Conservation (phyloP, 53 echinoderm and acorn worm genomes). For the Arbacia lixula region DNA sequence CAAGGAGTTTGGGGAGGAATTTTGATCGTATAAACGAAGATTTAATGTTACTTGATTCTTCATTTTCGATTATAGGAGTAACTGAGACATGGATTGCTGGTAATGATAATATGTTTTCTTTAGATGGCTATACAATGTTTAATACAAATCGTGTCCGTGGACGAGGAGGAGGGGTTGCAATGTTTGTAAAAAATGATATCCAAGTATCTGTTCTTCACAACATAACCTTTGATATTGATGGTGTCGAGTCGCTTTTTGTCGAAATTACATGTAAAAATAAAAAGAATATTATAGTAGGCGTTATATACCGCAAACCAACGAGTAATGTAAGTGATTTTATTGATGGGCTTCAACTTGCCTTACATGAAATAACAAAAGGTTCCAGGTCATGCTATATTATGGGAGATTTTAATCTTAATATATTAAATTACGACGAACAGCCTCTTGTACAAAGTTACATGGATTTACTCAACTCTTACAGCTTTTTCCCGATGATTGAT, state of each 20-base stretch:
- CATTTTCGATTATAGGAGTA: conserved; percentile 3
- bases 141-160: not conserved
- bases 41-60: not conserved
- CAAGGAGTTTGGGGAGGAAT: conserved; percentile 3
- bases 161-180: not conserved
- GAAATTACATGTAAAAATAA: not conserved
- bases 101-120: not conserved
- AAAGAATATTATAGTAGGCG: not conserved
- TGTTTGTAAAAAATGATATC: conserved; percentile 6
- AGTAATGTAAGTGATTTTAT: conserved; percentile 13
- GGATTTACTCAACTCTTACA: too few relatives aligned
- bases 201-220: not conserved
- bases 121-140: not conserved
- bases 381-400: not conserved
- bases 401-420: conserved; percentile 1
- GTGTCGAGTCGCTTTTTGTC: not conserved
- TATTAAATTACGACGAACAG: not conserved
- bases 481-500: too few relatives aligned
- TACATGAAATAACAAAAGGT: not conserved
- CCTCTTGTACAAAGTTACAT: not conserved
- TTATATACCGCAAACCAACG: not conserved
- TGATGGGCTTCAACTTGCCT: too few relatives aligned
- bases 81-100: not conserved
- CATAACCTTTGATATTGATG: not conserved
- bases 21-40: not conserved